These are phyloP conservation scores for Alethe castanea DNA, from an alignment of 2,113 vertebrate genomes.

Conservation along the genomic window DNA sequence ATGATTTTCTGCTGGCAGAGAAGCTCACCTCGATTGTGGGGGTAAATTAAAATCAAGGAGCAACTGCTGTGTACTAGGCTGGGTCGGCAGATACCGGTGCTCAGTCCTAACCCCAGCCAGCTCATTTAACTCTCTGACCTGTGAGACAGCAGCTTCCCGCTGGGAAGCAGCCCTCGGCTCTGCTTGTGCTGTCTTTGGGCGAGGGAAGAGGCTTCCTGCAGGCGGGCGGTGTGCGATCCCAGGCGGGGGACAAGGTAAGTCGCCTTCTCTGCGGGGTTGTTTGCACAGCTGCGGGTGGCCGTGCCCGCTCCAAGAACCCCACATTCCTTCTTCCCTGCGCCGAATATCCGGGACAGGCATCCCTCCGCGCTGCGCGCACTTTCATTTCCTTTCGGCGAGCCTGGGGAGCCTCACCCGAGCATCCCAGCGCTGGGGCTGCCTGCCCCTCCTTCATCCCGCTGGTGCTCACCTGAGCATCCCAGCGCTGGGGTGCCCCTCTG, in stretches of 20 bases:
- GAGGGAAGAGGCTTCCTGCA: background rate
- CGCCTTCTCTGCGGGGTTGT: background rate
- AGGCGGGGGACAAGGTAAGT: background rate
- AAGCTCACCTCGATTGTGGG: background rate
- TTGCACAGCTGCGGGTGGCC: slow-evolving; percentile 30
- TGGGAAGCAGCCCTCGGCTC: background rate
- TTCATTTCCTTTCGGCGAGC: background rate
- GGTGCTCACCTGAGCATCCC: background rate
- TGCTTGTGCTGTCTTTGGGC: background rate
- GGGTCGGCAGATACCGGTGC: background rate
- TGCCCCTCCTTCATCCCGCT: background rate
- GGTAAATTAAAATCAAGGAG: background rate
- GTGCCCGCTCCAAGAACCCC: background rate
- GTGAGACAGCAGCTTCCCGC: background rate
- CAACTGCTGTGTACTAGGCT: background rate
- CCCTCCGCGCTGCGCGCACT: background rate
- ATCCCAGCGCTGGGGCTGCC: background rate
- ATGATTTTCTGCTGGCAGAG: background rate
- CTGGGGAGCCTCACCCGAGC: background rate
- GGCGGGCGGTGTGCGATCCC: background rate
- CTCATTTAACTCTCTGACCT: background rate
- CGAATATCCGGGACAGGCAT: slow-evolving; percentile 8
- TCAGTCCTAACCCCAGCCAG: background rate
- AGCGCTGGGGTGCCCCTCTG: background rate
- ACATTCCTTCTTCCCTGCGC: background rate